Percentiles rank a stretch among this genome's conserved stretches.
These are phyloP conservation scores for Gobius niger DNA, from an alignment of 2,113 vertebrate genomes.

Conservation along the genomic window DNA sequence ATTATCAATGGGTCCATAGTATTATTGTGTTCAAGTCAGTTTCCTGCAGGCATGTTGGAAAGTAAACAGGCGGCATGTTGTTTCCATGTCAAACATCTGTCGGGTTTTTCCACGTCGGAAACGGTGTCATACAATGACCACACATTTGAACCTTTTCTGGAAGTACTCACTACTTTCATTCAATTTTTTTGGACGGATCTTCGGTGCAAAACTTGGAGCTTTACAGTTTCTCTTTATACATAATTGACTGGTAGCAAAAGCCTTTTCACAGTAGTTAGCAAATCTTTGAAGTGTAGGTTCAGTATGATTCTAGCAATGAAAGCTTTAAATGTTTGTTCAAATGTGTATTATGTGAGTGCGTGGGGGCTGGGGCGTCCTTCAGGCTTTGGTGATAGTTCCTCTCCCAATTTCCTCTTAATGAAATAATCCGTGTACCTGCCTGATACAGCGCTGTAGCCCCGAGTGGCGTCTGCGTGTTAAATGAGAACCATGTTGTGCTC, in stretches of 20 bases:
- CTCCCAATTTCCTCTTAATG: conserved; percentile 53
- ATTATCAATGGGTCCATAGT: conserved; percentile 36
- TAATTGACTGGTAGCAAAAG: too few species aligned
- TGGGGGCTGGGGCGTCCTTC: not conserved
- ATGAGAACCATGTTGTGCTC: conserved; percentile 43
- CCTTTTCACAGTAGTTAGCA: too few species aligned
- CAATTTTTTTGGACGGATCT: not conserved
- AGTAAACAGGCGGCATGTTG: conserved; percentile 30
- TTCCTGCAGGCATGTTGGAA: conserved; percentile 41
- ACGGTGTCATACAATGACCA: conserved; percentile 13
- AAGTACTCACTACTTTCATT: not conserved
- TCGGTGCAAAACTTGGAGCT: not conserved
- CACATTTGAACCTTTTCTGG: not conserved
- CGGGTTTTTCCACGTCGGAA: not conserved
- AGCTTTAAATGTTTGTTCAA: not conserved
- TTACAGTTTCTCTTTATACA: not conserved
- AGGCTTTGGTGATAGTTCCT: conserved; percentile 30
- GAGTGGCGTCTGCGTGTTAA: conserved; percentile 36
- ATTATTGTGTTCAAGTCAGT: conserved; percentile 40
- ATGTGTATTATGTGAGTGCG: not conserved
- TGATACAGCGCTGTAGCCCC: conserved; percentile 29
- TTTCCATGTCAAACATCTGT: conserved; percentile 18
- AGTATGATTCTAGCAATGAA: not conserved
- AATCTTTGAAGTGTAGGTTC: not conserved
- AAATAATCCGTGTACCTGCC: conserved; percentile 45